These are phyloP conservation scores for Lottia scabra DNA, from an alignment of 2,888 invertebrate genomes.

Conservation along the genomic window DNA sequence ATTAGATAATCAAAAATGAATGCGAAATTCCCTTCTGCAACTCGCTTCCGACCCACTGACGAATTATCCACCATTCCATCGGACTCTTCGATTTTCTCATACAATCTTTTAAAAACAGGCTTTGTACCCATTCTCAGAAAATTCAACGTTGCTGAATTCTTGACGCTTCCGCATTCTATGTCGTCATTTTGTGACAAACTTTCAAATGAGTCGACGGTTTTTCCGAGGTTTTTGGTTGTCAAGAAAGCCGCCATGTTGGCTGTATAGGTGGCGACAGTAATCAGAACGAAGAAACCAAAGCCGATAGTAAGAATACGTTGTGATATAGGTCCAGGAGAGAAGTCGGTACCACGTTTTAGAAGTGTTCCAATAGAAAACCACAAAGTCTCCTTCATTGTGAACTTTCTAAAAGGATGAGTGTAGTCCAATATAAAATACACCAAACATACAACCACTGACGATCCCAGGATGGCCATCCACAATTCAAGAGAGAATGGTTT, in stretches of 20 bases:
- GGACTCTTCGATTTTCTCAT: conserved; percentile 30
- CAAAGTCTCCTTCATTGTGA: conserved; percentile 50
- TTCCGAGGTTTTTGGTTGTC: conserved; percentile 53
- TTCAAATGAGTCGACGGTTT: conserved; percentile 47
- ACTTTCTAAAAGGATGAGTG: conserved; percentile 42
- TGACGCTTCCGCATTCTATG: conserved; percentile 43
- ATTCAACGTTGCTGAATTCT: conserved; percentile 53
- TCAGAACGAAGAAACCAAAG: conserved; percentile 60
- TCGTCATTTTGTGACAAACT: conserved; percentile 43
- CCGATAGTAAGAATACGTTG: conserved; percentile 58
- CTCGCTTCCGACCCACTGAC: conserved; percentile 15
- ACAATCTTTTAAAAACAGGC: conserved; percentile 37
- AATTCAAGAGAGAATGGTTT: conserved; percentile 55
- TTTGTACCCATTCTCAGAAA: conserved; percentile 36
- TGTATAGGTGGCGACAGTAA: conserved; percentile 60
- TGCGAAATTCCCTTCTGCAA: conserved; percentile 31
- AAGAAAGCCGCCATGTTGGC: conserved; percentile 63
- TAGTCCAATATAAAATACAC: conserved; percentile 52
- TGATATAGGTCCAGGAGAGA: conserved; percentile 51
- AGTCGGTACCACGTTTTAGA: conserved; percentile 58
- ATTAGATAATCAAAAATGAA: conserved; percentile 60
- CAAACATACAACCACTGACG: conserved; percentile 46
- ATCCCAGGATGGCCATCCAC: conserved; percentile 60
- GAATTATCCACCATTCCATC: conserved; percentile 21
- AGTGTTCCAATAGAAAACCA: conserved; percentile 57